Evolutionary conservation across 2,888 invertebrate genomes (phyloP), one percentile per base, ranked within the genome.

Genomic region (Linyphia triangularis): DNA sequence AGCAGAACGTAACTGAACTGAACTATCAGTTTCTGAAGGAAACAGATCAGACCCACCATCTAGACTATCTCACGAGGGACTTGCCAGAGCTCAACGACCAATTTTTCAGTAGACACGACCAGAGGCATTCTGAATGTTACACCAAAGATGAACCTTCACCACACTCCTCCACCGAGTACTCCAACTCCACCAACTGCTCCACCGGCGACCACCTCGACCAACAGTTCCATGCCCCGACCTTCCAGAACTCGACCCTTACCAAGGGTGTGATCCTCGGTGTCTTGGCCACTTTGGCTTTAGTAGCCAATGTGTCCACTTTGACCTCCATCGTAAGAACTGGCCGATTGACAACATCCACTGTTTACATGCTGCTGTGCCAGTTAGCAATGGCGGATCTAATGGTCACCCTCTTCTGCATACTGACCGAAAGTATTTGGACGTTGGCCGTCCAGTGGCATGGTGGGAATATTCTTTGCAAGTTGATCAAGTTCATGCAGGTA

Each of bases 311-410:
- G 28, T 95, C 96, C 4, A 96, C 96, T 0, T 95, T 96, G 91
- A 94, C 95, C 92, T 96, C 96, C 91, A 96, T 96, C 92, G 94
- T 94, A 90, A 94, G 94, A 91, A 95, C 95, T 5, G 94, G 95
- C 91, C 91, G 92, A 82, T 91, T 91, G 61, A 91, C 92, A 24
- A 91, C 92, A 16, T 92, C 93, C 5, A 93, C 93, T 4, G 92
- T 93, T 51, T 96, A 96, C 91, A 95, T 95, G 63, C 93, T 97
- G 67, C 96, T 97, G 91, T 95, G 96, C 82, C 96, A 97, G 92
- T 93, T 97, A 16, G 96, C 96, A n/a, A 94, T 96, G 75, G 96
- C 97, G 1, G 97, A 97, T 93, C 93, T 97, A n/a, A 93, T 96
- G 30, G 97, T 97, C 6, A 96, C 96, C 0, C 93, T 96, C 70